Base-by-base conservation (phyloP, 2,888 invertebrate genomes). In the Microplitis deprimator region DNA sequence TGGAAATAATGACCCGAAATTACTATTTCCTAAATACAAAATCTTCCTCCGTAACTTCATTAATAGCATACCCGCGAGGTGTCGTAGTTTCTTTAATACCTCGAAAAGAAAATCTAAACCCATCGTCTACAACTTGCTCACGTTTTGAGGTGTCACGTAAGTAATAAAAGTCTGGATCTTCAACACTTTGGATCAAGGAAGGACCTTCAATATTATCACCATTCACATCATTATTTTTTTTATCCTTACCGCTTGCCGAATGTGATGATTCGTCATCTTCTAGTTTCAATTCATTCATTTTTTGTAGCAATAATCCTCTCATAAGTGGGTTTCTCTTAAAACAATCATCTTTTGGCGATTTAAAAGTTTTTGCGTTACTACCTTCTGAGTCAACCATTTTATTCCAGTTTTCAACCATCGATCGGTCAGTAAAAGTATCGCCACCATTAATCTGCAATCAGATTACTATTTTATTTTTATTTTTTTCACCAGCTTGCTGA, bases 121-220 rank as follows among this genome's bases (percentile, higher is more conserved):
- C 39, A 69, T 77, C 59, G 17, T 69, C 68, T 39, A 50, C 7
- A 16, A 6, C 8, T 16, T 8, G 70, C 8, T 50, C 50, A 50
- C 50, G 13, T 59, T 50, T 39, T 16, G 64, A 64, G 16, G 73
- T 73, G 8, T 73, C 77, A 10, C 69, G 73, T 20, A 73, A 69
- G 4, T 38, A 68, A 73, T 64, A 77, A 77, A 77, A 20, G 59
- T 77, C 77, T 3, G 65, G 69, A 8, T 77, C 77, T 13, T 77
- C 77, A 29, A 13, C 39, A 50, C 41, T 69, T 62, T 73, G 41
- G 16, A 13, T 67, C 6, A 73, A 59, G 8, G n/a, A 16, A 38
- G 73, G 17, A 13, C 5, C n/a, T n/a, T 73, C 29, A 13, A 73
- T 20, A 6, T 17, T 5, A 20, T 41, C 17, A 65, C 20, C 41